Evolutionary conservation across 2,797 vertebrate species (phyloP).

Genomic region (Gadopsis marmoratus): DNA sequence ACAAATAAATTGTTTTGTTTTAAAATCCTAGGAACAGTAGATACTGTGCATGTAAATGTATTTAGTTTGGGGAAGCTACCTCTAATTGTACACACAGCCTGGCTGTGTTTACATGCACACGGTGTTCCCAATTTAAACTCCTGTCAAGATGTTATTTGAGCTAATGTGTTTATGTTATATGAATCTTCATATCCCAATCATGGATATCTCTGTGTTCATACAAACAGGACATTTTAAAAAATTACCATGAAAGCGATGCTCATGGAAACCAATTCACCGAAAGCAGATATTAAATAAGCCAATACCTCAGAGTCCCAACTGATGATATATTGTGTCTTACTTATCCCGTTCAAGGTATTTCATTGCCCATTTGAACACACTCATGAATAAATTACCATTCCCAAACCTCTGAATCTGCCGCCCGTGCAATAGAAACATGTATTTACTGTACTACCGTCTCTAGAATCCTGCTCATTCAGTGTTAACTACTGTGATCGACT

Average conservation of each 20-base stretch:
- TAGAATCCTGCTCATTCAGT: conserved; percentile 21
- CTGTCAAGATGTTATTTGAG: conserved; percentile 15
- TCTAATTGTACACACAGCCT: conserved; percentile 36
- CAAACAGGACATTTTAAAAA: neutral
- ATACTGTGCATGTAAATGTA: conserved; percentile 17
- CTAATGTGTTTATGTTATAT: neutral
- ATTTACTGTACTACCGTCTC: neutral
- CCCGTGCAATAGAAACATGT: conserved; percentile 14
- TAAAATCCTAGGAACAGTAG: conserved; percentile 1
- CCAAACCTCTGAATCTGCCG: neutral
- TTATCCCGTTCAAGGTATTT: neutral
- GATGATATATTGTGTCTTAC: neutral
- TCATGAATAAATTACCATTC: conserved; percentile 20
- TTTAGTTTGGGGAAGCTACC: conserved; percentile 43
- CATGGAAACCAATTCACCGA: neutral
- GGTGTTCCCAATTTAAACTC: conserved; percentile 17
- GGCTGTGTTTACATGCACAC: conserved; percentile 23
- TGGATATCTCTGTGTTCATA: conserved; percentile 2
- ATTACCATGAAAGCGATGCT: neutral
- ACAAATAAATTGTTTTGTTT: neutral
- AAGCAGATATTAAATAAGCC: conserved; percentile 16
- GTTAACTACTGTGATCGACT: conserved; percentile 24
- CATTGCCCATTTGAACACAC: conserved; percentile 10
- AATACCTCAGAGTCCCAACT: neutral
- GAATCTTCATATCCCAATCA: neutral